Percentiles rank a stretch among this genome's conserved stretches.
These are phyloP conservation scores for Lasioglossum baleicum DNA, from an alignment of 1,140 invertebrate genomes.

Conservation along the genomic window DNA sequence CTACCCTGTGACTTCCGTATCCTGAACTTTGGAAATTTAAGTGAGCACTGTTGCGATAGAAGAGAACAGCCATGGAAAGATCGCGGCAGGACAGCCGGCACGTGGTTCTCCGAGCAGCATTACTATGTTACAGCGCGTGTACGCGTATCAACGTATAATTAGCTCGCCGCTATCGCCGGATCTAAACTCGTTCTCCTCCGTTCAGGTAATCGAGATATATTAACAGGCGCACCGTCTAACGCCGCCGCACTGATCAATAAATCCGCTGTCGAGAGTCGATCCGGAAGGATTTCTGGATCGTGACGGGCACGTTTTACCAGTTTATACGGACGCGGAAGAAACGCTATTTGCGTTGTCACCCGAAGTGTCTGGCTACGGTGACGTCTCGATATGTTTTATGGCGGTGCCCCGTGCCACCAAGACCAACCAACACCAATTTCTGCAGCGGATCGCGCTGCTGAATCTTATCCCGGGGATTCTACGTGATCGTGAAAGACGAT, in stretches of 20 bases:
- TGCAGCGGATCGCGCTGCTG: neutral
- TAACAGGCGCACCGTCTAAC: too few relatives aligned
- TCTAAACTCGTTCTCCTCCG: constrained; percentile 35
- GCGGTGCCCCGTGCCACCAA: neutral
- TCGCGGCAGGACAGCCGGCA: constrained; percentile 47
- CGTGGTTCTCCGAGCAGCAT: constrained; percentile 28
- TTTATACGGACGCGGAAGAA: neutral
- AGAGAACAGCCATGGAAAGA: neutral
- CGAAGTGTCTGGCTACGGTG: neutral
- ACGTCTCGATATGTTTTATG: constrained; percentile 24
- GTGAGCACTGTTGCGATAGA: too few relatives aligned
- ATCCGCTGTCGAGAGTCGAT: neutral
- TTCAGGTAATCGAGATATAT: constrained; percentile 45
- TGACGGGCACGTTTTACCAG: neutral
- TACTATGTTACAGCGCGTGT: neutral
- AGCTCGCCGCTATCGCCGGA: constrained; percentile 40
- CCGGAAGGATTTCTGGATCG: constrained; percentile 4
- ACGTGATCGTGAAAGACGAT: neutral
- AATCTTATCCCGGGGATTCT: constrained; percentile 5
- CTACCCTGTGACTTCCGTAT: too few relatives aligned
- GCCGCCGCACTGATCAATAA: neutral
- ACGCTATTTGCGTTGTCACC: constrained; percentile 12
- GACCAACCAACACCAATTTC: neutral
- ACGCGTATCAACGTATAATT: constrained; percentile 53
- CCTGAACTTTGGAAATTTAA: too few relatives aligned